phyloP scores from a whole-genome alignment of 2,113 vertebrate species.

The Phoenicopterus ruber region DNA sequence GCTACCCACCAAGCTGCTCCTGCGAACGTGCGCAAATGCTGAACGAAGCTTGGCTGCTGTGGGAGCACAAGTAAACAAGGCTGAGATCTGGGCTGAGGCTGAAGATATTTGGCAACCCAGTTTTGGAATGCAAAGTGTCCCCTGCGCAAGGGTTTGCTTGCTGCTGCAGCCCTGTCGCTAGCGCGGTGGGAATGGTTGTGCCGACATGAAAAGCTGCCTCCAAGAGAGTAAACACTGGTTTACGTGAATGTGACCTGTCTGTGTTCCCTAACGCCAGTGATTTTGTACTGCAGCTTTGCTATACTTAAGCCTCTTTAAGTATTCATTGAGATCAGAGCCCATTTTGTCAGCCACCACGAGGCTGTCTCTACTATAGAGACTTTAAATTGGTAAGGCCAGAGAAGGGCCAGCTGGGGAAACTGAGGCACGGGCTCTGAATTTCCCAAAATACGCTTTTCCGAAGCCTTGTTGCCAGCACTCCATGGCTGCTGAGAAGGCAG shows the following conservation, averaged over 20 bases:
- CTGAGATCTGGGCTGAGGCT: background rate
- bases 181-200: fast-evolving
- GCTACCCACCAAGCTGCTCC: background rate
- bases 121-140: background rate
- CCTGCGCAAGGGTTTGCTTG: fast-evolving
- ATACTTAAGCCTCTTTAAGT: background rate
- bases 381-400: background rate
- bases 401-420: background rate
- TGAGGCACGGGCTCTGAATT: background rate
- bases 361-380: background rate
- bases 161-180: fast-evolving
- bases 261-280: background rate
- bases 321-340: background rate
- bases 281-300: background rate
- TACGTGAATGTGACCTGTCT: background rate
- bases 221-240: fast-evolving
- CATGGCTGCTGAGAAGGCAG: no score
- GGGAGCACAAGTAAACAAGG: background rate
- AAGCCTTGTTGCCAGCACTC: background rate
- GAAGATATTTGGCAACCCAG: background rate
- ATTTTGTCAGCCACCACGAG: background rate
- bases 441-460: fast-evolving
- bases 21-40: fast-evolving
- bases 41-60: background rate
- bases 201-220: background rate